Conservation (phyloP, 2,888 invertebrate genomes). For the Onthophagus sagittarius region DNA sequence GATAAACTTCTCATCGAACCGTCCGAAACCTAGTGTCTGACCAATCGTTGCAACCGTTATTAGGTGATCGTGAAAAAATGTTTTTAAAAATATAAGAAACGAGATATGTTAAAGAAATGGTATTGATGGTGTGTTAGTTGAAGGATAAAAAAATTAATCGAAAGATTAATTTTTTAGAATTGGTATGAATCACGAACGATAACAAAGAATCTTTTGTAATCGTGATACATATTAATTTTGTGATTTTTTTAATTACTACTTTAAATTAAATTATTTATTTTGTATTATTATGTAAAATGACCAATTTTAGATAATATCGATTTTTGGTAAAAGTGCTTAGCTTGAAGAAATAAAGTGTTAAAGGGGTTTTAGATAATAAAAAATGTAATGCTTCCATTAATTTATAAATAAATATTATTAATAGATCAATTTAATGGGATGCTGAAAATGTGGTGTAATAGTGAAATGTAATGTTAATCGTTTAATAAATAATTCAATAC, state of each 20-base stretch:
- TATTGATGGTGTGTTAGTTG: slow-evolving; percentile 30
- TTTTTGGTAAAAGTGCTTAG: neutral
- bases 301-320: no score
- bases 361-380: neutral
- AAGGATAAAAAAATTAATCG: slow-evolving; percentile 3
- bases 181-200: neutral
- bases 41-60: slow-evolving; percentile 41
- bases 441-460: neutral
- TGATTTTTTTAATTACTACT: neutral
- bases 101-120: slow-evolving; percentile 18
- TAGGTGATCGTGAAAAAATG: slow-evolving; percentile 43
- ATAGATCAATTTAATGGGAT: neutral
- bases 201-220: neutral
- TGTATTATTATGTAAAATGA: neutral
- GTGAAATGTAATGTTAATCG: neutral
- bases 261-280: neutral
- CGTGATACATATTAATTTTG: neutral
- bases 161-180: neutral
- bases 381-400: neutral
- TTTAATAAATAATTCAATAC: neutral
- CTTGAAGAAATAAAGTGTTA: neutral
- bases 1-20: slow-evolving; percentile 27
- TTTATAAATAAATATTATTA: neutral
- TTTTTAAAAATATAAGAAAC: slow-evolving; percentile 30
- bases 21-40: slow-evolving; percentile 44